Evolutionary conservation across 2,797 vertebrate species (phyloP), one percentile per base, ranked within the genome.

Genomic region (Alcedo quadribrachys): DNA sequence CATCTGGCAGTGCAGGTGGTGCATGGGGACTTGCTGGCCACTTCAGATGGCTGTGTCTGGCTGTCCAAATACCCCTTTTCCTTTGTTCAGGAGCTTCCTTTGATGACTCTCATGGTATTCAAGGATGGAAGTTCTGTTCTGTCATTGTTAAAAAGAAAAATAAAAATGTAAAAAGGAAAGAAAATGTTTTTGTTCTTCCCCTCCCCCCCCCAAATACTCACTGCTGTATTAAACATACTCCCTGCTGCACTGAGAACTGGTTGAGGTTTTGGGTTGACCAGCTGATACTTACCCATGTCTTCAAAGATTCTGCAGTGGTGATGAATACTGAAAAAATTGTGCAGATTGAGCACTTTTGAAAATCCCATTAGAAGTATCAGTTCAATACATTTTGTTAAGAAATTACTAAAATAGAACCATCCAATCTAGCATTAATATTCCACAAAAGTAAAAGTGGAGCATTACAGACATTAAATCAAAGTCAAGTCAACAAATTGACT

Each of bases 401-500:
- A 89, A 92, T 87, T 30, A 88, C 61, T 77, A 82, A 96, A 86
- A 80, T 51, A 95, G 65, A 84, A 85, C 68, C 43, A 11, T 87
- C 84, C 8, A 89, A 83, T 71, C 68, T 75, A 63, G n/a, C 37
- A 93, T 90, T 93, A 94, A 88, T 95, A 92, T 94, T 95, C 91
- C 58, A 82, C 4, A 0, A 89, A 87, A 89, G 68, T 82, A 82
- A 60, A 93, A 95, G 51, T 48, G 32, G 68, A 92, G 16, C 78
- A 71, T 91, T 94, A 77, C 40, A 77, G 76, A 43, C 84, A 71
- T 91, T 81, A 91, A 91, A 87, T 95, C 85, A 92, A 92, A 95
- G 95, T 84, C 80, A 91, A 95, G 63, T 81, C 81, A 92, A 90
- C 75, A 92, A 96, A 93, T 84, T 90, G 71, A 73, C 87, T 81